Evolutionary conservation across 2,797 vertebrate species (phyloP), one percentile per base, ranked within the genome.

Genomic region (Capromys pilorides): DNA sequence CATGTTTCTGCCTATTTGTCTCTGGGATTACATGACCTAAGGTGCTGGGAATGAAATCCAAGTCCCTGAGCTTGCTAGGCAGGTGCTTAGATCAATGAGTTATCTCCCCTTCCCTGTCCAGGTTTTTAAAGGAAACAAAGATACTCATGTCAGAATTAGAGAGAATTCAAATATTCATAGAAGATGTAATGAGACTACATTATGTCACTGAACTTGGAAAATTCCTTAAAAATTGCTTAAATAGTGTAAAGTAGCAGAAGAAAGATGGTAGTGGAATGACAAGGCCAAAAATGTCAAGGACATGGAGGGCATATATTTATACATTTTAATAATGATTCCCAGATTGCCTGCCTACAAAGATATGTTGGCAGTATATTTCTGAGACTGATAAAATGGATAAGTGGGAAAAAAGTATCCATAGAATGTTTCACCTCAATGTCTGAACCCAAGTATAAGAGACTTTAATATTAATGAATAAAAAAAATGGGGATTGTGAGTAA

Each of bases 371-470:
- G 81, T 31, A 66, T 59, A 88, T 84, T 81, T 91, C 33, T 82
- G 14, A 86, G 49, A 8, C 22, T 77, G 41, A 78, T 59, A 77
- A 93, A 77, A 45, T 84, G 13, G 5, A 33, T 57, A 88, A 57
- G 6, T n/a, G 77, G n/a, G n/a, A 59, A 75, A 89, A 92, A 14
- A 36, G n/a, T n/a, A n/a, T 19, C 13, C n/a, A 45, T 19, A 33
- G 64, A 79, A 91, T 85, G n/a, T 91, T 33, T 22, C 5, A 51
- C 64, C 64, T 93, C 73, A 86, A 94, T 88, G 36, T 80, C 33
- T 18, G 13, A 62, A 45, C 41, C 12, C 5, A 22, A 93, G 81
- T 33, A 26, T 77, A 75, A 66, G 90, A 80, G 78, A n/a, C 31
- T n/a, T 51, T 19, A 85, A 11, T 80, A 28, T 59, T 11, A 12